Base-by-base conservation (phyloP, 2,888 invertebrate genomes). In the Rapana venosa region DNA sequence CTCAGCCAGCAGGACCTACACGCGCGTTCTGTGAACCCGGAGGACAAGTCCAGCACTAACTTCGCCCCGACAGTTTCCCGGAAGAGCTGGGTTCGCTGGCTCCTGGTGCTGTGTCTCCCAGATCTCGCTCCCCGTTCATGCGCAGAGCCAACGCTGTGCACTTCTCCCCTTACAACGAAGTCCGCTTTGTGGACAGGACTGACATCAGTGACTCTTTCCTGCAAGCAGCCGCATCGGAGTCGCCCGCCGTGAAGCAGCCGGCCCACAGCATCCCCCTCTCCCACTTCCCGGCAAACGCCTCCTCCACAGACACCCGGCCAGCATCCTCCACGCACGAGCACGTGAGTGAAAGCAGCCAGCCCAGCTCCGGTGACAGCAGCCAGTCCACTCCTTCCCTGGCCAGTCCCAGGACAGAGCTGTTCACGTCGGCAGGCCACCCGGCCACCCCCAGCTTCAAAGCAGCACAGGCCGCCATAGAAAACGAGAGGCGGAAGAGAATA, bases 401-500 rank as follows among this genome's bases (percentile, higher is more conserved):
- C 74, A 22, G 26, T 74, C n/a, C 58, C 61, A 87, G 90, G 81
- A 84, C 87, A 66, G 90, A 87, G 2, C 77, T 84, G 32, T 88
- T 77, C 36, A 77, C 86, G 22, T 32, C 87, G 6, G 91, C 91
- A 26, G 92, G 88, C 32, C 91, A 91, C 79, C 90, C 90, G 85
- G 92, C 92, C 8, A 91, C 91, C 30, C 89, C 90, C 17, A 92
- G 92, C 87, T 74, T 93, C 79, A 91, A 36, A 90, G 91, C 56
- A 90, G 91, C 88, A 84, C 91, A 90, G 87, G 87, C 79, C 90
- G 90, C 79, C 88, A 91, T 93, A 22, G 93, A 93, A 70, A 90
- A 92, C 85, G 94, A 94, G 88, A 88, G 94, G 74, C 90, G 93
- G 35, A 92, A 92, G 32, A 89, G 93, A 70, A 93, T 94, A 15